Evolutionary conservation across 30 jellyfish, hydroid and myxozoan genomes (phyloP).

Genomic region (Morbakka virulenta): DNA sequence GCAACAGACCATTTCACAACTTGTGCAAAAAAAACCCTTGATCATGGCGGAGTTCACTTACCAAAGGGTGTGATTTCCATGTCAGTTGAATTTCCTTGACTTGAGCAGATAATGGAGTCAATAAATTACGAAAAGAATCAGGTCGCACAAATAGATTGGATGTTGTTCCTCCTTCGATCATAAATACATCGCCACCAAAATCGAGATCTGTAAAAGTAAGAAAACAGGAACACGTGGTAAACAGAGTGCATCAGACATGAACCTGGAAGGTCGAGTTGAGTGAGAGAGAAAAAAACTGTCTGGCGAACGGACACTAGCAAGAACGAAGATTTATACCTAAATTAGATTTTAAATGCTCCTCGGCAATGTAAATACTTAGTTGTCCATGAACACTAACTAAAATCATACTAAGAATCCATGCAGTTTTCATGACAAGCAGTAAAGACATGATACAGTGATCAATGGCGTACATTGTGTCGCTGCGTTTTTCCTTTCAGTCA

Average conservation of each 20-base stretch:
- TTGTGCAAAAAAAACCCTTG: not conserved
- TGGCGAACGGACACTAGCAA: not conserved
- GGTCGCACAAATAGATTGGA: constrained; percentile 14
- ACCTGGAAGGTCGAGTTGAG: too few species aligned
- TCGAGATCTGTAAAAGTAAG: constrained; percentile 59
- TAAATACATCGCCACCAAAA: constrained; percentile 64
- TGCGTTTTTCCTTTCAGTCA: not conserved
- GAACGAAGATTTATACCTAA: constrained; percentile 18
- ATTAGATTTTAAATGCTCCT: constrained; percentile 48
- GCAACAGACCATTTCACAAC: not conserved
- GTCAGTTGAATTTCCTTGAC: constrained; percentile 54
- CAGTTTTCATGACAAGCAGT: not conserved
- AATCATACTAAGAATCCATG: not conserved
- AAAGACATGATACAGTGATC: not conserved
- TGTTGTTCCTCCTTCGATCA: constrained; percentile 60
- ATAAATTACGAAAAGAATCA: constrained; percentile 32
- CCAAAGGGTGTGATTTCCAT: constrained; percentile 85
- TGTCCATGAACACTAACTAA: constrained; percentile 22
- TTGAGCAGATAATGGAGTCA: constrained; percentile 56
- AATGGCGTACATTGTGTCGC: not conserved
- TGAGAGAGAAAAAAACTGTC: too few species aligned
- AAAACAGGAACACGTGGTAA: not conserved
- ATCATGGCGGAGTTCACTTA: constrained; percentile 13
- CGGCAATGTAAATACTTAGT: constrained; percentile 50
- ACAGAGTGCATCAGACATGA: too few species aligned